phyloP scores from a whole-genome alignment of 53 echinoderm and acorn worm species.

The Actinopyga echinites region DNA sequence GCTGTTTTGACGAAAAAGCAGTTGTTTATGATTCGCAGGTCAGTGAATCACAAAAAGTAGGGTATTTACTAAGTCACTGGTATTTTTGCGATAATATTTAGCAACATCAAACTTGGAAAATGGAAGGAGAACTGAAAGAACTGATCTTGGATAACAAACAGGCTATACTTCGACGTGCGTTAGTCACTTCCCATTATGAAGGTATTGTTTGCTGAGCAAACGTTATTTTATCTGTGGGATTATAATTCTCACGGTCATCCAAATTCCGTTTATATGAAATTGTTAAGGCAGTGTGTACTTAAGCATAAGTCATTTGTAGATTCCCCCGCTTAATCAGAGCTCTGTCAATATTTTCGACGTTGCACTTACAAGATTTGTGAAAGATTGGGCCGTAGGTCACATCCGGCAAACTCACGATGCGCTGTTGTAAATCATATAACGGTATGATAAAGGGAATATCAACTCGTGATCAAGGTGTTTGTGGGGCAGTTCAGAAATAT shows the following conservation, averaged over 20 bases:
- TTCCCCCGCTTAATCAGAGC: too few relatives aligned
- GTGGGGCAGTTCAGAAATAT: too few relatives aligned
- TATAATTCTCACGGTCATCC: constrained; percentile 11
- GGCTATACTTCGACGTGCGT: not conserved
- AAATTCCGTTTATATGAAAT: not conserved
- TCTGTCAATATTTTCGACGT: too few relatives aligned
- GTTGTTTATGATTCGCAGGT: constrained; percentile 23
- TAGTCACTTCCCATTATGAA: constrained; percentile 1
- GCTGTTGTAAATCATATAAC: too few relatives aligned
- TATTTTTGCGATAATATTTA: constrained; percentile 22
- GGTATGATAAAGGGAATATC: too few relatives aligned
- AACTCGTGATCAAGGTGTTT: too few relatives aligned
- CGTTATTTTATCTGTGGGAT: not conserved
- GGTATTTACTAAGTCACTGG: not conserved
- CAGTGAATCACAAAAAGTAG: not conserved
- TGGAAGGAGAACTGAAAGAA: not conserved
- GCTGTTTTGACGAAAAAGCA: not conserved
- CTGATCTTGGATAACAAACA: not conserved
- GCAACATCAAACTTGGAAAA: not conserved
- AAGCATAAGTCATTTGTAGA: constrained; percentile 10
- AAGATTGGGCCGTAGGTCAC: too few relatives aligned
- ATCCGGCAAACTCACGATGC: too few relatives aligned
- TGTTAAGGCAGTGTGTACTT: not conserved
- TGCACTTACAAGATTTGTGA: too few relatives aligned
- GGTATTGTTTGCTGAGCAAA: constrained; percentile 5